Conservation (phyloP, 2,113 vertebrate genomes). For the Anser brachyrhynchus region DNA sequence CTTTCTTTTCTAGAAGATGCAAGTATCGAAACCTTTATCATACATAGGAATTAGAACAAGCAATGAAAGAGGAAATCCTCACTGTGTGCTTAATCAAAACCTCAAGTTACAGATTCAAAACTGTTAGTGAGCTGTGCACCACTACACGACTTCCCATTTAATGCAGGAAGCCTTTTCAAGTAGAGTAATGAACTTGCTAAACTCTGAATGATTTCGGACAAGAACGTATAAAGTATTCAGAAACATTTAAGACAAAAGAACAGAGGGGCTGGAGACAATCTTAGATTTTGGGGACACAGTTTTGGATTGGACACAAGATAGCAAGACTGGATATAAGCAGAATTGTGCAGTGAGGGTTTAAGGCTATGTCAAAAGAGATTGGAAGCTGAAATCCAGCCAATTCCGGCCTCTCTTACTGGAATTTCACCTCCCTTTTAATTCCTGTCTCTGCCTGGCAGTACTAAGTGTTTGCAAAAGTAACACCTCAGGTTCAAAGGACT, state of each 20-base stretch:
- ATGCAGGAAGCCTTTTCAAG: not conserved
- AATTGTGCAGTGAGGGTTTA: not conserved
- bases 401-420: not conserved
- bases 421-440: not conserved
- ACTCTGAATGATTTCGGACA: not conserved
- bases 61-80: not conserved
- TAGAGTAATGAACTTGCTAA: not conserved
- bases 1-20: not conserved
- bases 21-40: not conserved
- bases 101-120: not conserved
- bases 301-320: not conserved
- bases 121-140: not conserved
- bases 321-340: not conserved
- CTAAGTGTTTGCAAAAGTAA: not conserved
- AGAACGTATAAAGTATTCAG: not conserved
- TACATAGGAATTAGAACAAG: not conserved
- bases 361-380: not conserved
- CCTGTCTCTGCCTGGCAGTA: conserved; percentile 18
- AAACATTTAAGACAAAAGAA: not conserved
- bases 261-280: not conserved
- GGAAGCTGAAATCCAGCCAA: not conserved
- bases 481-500: conserved; percentile 5
- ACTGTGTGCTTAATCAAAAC: not conserved
- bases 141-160: not conserved
- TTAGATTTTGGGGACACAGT: not conserved